phyloP scores from a whole-genome alignment of 1,140 invertebrate species.

The Amphibalanus amphitrite region DNA sequence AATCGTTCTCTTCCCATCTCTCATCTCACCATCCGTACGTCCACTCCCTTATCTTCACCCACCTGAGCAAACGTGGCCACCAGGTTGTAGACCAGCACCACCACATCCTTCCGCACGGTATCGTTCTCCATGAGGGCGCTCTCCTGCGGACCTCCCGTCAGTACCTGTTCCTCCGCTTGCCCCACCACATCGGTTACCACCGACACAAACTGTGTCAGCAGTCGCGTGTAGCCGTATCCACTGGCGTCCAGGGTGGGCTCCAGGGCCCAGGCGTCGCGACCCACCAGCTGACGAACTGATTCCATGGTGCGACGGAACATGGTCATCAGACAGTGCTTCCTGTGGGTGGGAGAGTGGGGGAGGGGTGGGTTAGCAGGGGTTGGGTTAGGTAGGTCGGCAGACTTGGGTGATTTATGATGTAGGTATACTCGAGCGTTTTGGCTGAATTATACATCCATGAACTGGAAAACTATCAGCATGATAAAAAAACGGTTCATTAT shows the following conservation, averaged over 20 bases:
- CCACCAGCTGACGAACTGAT: constrained; percentile 54
- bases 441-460: no score
- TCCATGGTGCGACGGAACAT: constrained; percentile 67
- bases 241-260: constrained; percentile 30
- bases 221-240: background rate
- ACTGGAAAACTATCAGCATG: no score
- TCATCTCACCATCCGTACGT: background rate
- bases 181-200: constrained; percentile 33
- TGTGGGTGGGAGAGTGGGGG: constrained; percentile 9
- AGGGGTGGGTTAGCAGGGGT: no score
- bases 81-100: constrained; percentile 48
- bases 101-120: constrained; percentile 43
- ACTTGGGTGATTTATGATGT: no score
- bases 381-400: no score
- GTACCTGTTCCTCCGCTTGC: constrained; percentile 65
- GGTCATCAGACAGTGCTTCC: constrained; percentile 66
- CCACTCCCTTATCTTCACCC: no score
- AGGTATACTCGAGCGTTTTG: no score
- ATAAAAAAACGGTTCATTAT: no score
- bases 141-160: constrained; percentile 48
- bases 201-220: background rate
- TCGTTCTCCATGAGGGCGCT: constrained; percentile 45
- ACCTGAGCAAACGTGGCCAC: constrained; percentile 32
- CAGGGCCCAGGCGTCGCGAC: constrained; percentile 72
- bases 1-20: no score